Base-by-base conservation (phyloP, 2,797 vertebrate genomes). In the Manis javanica region DNA sequence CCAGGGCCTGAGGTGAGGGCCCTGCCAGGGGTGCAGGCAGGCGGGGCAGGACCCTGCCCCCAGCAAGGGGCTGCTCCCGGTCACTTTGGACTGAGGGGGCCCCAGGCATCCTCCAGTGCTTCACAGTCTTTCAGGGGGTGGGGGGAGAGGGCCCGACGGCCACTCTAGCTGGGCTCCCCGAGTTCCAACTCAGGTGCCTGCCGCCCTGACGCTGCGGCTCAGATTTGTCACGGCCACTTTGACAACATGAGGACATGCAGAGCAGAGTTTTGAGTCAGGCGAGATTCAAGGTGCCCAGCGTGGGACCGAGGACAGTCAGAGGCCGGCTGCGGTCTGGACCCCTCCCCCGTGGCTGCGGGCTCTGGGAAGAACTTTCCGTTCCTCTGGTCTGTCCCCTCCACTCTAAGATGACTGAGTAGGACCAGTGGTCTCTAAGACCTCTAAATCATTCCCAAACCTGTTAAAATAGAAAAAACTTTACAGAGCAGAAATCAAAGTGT, bases 1-100 rank as follows among this genome's bases (percentile, higher is more conserved):
- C n/a, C 1, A 0, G 21, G 7, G 12, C 75, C 66, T 21, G 31
- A 5, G 9, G 63, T 18, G 7, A 46, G 16, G 11, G 49, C 61
- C 71, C 64, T 1, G 12, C 19, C 0, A 16, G 7, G 4, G 29
- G 29, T 53, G 11, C 18, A 18, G 42, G 26, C 3, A 13, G 78
- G 66, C 42, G 53, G 18, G 24, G 8, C 26, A 13, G n/a, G 21
- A 29, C 59, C 37, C 34, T 51, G 39, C 53, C 66, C 29, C 69
- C 42, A 61, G 86, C 31, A 26, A 26, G 46, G 34, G 71, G 71
- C 71, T 37, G 86, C 57, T 61, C 21, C 3, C 5, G 4, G 55
- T 64, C 53, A 46, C 39, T 49, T n/a, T 15, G 14, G n/a, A 53
- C 49, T 15, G 31, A 61, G 89, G 77, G 46, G 34, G 26, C 46